phyloP scores from a whole-genome alignment of 2,113 vertebrate genomes.

The Centrocercus urophasianus region DNA sequence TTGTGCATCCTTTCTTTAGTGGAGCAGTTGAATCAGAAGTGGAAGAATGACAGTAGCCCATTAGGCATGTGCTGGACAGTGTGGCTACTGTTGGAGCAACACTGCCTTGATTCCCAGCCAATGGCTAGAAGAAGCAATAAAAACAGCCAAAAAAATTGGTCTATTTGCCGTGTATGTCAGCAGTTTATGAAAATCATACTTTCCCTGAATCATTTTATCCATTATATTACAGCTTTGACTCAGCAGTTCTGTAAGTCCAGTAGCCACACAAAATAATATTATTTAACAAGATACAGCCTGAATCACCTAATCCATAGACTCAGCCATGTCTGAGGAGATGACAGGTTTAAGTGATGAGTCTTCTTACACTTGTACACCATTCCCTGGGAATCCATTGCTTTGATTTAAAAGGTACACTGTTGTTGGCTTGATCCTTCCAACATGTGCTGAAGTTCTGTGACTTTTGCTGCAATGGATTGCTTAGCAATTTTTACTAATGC shows the following conservation, averaged over 20 bases:
- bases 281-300: constrained; percentile 27
- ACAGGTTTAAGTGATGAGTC: constrained; percentile 40
- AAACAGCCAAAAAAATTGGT: background rate
- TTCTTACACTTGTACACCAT: background rate
- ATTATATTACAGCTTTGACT: constrained; percentile 16
- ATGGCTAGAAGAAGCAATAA: background rate
- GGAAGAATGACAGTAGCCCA: background rate
- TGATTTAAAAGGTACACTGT: constrained; percentile 19
- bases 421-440: constrained; percentile 7
- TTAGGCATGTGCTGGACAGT: background rate
- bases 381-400: background rate
- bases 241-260: constrained; percentile 33
- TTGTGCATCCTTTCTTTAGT: background rate
- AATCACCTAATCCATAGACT: background rate
- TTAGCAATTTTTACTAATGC: constrained; percentile 11
- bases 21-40: background rate
- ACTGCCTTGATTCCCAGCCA: background rate
- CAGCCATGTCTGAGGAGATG: constrained; percentile 28
- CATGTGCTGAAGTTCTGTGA: background rate
- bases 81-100: background rate
- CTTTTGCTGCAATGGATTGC: constrained; percentile 7
- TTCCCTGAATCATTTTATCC: constrained; percentile 27
- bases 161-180: constrained; percentile 36
- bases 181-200: constrained; percentile 43
- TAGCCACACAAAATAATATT: background rate